Conservation (phyloP, 2,113 vertebrate species). For the Tyto alba region DNA sequence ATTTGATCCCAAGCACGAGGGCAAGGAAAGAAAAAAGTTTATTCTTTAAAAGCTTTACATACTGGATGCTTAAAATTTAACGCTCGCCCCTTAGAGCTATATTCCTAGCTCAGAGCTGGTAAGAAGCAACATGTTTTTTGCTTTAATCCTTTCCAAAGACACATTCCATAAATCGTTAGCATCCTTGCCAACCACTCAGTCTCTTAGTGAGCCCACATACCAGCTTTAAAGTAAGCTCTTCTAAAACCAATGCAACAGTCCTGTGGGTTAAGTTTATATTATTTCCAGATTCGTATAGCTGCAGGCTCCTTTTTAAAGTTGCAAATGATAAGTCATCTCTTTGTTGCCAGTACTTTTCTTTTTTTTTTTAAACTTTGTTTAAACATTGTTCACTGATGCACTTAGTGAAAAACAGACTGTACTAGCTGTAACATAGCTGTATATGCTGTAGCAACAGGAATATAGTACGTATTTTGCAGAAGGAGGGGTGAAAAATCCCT, state of each 20-base stretch:
- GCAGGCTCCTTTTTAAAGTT: slow-evolving; percentile 63
- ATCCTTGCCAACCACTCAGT: slow-evolving; percentile 69
- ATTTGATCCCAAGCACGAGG: slow-evolving; percentile 61
- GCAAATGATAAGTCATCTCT: slow-evolving; percentile 66
- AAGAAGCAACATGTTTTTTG: slow-evolving; percentile 69
- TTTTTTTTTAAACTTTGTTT: background rate
- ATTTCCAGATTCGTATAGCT: slow-evolving; percentile 75
- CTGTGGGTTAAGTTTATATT: slow-evolving; percentile 73
- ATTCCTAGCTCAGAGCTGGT: slow-evolving; percentile 57
- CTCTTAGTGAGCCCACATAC: slow-evolving; percentile 70
- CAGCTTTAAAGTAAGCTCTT: slow-evolving; percentile 76
- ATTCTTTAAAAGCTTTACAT: slow-evolving; percentile 43
- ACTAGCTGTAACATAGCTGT: background rate
- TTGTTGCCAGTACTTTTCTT: slow-evolving; percentile 35
- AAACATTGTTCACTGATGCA: slow-evolving; percentile 38
- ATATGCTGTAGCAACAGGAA: background rate
- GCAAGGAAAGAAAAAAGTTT: slow-evolving; percentile 29
- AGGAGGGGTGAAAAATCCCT: background rate
- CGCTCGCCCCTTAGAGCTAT: slow-evolving; percentile 42
- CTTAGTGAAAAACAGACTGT: slow-evolving; percentile 55
- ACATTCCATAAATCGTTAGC: slow-evolving; percentile 77
- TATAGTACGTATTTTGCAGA: background rate
- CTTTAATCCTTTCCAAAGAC: slow-evolving; percentile 77
- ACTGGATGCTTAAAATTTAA: slow-evolving; percentile 35
- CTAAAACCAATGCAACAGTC: slow-evolving; percentile 71